Conservation (phyloP, 2,113 vertebrate genomes). For the Cromileptes altivelis region DNA sequence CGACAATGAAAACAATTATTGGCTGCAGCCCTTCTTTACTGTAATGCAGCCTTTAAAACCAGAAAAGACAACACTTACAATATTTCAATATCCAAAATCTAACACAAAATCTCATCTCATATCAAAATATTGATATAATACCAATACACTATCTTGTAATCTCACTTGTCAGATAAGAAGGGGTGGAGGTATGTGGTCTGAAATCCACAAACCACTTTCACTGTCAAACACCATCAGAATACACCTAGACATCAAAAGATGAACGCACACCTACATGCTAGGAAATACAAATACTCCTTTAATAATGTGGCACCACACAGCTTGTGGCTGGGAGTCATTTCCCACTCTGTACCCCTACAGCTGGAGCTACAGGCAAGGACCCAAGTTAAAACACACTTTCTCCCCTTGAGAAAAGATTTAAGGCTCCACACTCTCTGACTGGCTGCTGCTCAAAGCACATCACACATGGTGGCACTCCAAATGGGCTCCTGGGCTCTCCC, state of each 20-base stretch:
- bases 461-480: conserved; percentile 72
- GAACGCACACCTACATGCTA: background rate
- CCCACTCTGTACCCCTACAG: background rate
- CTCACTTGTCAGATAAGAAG: no score
- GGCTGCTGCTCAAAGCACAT: conserved; percentile 64
- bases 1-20: no score
- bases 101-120: no score
- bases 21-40: no score
- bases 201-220: background rate
- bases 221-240: conserved; percentile 4
- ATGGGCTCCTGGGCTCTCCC: conserved; percentile 67
- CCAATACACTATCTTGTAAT: no score
- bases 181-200: background rate
- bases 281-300: background rate
- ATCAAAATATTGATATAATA: no score
- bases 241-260: background rate
- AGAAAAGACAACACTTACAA: no score
- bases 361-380: background rate
- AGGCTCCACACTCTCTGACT: conserved; percentile 31
- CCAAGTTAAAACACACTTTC: conserved; percentile 33
- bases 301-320: background rate
- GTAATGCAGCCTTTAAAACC: no score
- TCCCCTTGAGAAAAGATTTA: conserved; percentile 20
- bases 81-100: no score
- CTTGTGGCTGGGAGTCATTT: background rate